Conservation (phyloP, 2,888 invertebrate species). For the Tenthredo notha region DNA sequence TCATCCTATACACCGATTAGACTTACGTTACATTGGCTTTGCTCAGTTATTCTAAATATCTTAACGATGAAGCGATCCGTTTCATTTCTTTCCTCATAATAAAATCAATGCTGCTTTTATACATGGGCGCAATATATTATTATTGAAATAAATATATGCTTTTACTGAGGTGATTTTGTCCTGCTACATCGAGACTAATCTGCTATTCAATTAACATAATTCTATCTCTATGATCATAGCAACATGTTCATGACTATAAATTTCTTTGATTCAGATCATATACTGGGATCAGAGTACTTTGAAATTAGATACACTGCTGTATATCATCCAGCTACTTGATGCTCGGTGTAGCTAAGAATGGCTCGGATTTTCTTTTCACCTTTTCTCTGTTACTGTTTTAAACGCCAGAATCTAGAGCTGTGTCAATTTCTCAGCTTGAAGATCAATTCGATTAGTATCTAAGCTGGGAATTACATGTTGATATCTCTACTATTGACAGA, state of each 20-base stretch:
- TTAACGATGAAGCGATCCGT: not conserved
- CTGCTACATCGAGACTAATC: not conserved
- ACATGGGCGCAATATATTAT: not conserved
- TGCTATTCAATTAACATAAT: not conserved
- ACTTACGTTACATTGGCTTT: not conserved
- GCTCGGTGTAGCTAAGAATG: not conserved
- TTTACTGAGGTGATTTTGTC: not conserved
- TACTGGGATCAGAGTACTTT: conserved; percentile 26
- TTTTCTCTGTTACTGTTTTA: conserved; percentile 2
- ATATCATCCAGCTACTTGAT: not conserved
- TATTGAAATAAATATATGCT: not conserved
- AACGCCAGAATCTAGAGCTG: not conserved
- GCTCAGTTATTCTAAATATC: not conserved
- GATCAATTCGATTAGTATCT: not conserved
- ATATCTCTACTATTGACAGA: not conserved
- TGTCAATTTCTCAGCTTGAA: not conserved
- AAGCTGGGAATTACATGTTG: not conserved
- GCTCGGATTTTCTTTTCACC: not conserved
- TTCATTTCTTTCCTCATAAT: not conserved
- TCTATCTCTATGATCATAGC: not conserved
- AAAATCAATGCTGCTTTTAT: conserved; percentile 11
- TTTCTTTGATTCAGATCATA: conserved; percentile 49
- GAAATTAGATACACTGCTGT: conserved; percentile 18
- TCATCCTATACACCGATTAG: not conserved
- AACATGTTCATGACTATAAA: conserved; percentile 16